Percentiles rank a stretch among this genome's conserved stretches.
phyloP scores from a whole-genome alignment of 2,113 vertebrate genomes.

The Hylia prasina region DNA sequence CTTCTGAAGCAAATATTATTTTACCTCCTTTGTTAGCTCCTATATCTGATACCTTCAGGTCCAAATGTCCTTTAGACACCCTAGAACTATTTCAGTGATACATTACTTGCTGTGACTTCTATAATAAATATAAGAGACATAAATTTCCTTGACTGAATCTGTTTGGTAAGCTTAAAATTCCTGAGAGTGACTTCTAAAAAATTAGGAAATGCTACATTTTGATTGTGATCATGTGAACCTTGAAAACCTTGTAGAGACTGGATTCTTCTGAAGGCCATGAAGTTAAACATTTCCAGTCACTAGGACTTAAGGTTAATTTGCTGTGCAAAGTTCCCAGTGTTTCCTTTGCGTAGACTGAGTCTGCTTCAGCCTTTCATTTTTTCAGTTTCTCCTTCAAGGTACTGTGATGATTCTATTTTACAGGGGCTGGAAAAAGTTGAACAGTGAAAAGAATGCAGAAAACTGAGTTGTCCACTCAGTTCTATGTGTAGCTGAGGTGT shows the following conservation, averaged over 20 bases:
- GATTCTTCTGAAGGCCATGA: background rate
- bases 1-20: background rate
- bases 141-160: background rate
- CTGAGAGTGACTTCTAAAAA: background rate
- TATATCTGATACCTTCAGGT: background rate
- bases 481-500: background rate
- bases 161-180: background rate
- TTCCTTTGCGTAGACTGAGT: background rate
- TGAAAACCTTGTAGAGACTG: background rate
- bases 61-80: background rate
- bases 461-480: background rate
- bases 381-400: background rate
- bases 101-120: background rate
- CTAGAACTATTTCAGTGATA: background rate
- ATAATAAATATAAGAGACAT: background rate
- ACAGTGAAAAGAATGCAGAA: background rate
- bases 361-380: background rate
- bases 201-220: background rate
- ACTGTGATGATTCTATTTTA: background rate
- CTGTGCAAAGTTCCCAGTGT: background rate
- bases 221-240: background rate
- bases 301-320: background rate
- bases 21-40: background rate
- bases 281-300: background rate
- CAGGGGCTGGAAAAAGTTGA: background rate